Percentiles rank a stretch among this genome's conserved stretches.
Conservation (phyloP, 2,113 vertebrate species). For the Monarcha castaneiventris region DNA sequence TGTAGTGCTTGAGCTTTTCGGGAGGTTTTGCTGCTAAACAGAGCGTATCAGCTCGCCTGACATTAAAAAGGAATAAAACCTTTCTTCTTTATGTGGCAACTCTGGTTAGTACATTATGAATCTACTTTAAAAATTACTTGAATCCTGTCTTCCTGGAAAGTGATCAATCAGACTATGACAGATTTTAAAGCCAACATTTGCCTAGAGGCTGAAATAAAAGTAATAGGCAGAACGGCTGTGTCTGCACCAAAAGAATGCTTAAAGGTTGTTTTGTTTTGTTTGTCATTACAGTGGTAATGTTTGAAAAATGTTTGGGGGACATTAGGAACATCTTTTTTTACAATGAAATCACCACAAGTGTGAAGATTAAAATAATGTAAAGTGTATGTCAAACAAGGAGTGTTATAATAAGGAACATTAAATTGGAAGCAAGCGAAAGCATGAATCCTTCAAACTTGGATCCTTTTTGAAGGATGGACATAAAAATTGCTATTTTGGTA, state of each 20-base stretch:
- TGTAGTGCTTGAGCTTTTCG: neutral
- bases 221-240: neutral
- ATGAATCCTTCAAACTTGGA: neutral
- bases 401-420: neutral
- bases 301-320: neutral
- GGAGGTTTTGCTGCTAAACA: slow-evolving; percentile 4
- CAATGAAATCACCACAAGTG: neutral
- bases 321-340: slow-evolving; percentile 12
- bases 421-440: neutral
- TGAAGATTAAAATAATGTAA: slow-evolving; percentile 12
- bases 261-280: neutral
- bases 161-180: slow-evolving; percentile 28
- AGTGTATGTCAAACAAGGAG: neutral
- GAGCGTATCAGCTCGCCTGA: neutral
- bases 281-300: neutral
- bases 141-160: slow-evolving; percentile 43
- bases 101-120: slow-evolving; percentile 41
- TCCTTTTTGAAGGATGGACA: neutral
- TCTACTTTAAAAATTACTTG: neutral
- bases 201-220: slow-evolving; percentile 36
- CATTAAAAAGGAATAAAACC: neutral
- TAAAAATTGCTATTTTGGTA: neutral
- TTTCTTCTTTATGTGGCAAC: slow-evolving; percentile 41
- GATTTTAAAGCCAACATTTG: slow-evolving; percentile 11
- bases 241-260: neutral